These are phyloP conservation scores for Osmoderma eremita DNA, from an alignment of 2,888 invertebrate species.

Conservation along the genomic window DNA sequence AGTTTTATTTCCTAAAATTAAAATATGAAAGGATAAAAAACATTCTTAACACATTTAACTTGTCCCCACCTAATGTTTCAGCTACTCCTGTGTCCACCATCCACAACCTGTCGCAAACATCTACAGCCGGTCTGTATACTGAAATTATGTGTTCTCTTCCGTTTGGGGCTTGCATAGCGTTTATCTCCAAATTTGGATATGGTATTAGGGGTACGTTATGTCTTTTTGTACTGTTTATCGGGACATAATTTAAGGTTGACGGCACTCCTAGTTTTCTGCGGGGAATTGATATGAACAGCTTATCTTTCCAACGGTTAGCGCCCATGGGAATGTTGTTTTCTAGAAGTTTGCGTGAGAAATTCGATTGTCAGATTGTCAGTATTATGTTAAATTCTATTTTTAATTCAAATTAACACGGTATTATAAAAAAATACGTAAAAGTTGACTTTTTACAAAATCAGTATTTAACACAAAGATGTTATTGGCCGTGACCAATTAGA, in stretches of 20 bases:
- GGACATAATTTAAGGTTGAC: conserved; percentile 65
- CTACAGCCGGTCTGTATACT: conserved; percentile 77
- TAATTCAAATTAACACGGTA: too few species aligned
- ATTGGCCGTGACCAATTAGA: not conserved
- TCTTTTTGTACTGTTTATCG: conserved; percentile 53
- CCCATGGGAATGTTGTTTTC: conserved; percentile 77
- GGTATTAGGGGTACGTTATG: conserved; percentile 68
- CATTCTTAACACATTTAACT: not conserved
- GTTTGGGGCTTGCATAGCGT: conserved; percentile 65
- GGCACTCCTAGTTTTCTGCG: conserved; percentile 71
- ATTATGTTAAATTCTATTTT: not conserved
- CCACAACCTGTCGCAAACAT: conserved; percentile 80
- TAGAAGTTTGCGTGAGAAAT: conserved; percentile 42
- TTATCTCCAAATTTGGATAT: conserved; percentile 69
- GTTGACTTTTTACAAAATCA: too few species aligned
- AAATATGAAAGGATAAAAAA: conserved; percentile 1
- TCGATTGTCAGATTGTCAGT: too few species aligned
- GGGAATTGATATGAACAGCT: conserved; percentile 78
- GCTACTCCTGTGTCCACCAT: conserved; percentile 80
- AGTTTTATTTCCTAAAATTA: conserved; percentile 30
- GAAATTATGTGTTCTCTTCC: conserved; percentile 66
- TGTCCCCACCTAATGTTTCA: conserved; percentile 71
- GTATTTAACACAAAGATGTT: too few species aligned
- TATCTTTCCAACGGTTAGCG: conserved; percentile 70
- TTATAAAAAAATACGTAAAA: too few species aligned